phyloP scores from a whole-genome alignment of 2,888 invertebrate species.

The Endotricha flammealis region DNA sequence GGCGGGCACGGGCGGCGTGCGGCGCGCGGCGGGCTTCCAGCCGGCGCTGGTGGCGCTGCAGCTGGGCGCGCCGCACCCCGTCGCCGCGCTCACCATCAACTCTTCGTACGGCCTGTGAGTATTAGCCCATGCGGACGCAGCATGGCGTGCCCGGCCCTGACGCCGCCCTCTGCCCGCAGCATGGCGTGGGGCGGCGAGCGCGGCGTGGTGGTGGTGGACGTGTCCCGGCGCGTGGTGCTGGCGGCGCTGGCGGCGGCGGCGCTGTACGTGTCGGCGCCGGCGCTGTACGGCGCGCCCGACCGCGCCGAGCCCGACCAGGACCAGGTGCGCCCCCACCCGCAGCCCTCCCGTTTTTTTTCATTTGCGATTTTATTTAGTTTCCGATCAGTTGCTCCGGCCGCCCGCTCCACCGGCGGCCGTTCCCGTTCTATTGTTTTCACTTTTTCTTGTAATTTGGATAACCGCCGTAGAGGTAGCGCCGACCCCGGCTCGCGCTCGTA shows the following conservation, averaged over 20 bases:
- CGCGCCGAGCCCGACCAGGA: conserved; percentile 85
- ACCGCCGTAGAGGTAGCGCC: conserved; percentile 46
- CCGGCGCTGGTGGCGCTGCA: conserved; percentile 96
- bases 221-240: conserved; percentile 92
- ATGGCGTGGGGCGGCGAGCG: conserved; percentile 98
- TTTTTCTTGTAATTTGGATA: conserved; percentile 27
- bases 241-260: conserved; percentile 93
- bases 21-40: conserved; percentile 97
- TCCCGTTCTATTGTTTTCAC: conserved; percentile 16
- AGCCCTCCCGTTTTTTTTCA: conserved; percentile 12
- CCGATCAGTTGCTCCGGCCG: conserved; percentile 19
- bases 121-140: not conserved
- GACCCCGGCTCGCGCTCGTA: conserved; percentile 55
- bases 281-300: conserved; percentile 88
- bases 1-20: conserved; percentile 69
- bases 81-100: conserved; percentile 94
- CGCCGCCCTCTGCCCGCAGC: conserved; percentile 67
- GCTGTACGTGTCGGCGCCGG: conserved; percentile 93
- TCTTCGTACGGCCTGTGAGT: conserved; percentile 98
- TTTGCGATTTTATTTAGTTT: conserved; percentile 20
- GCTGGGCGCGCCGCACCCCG: conserved; percentile 89
- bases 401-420: conserved; percentile 9
- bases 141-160: not conserved
- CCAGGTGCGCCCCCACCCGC: conserved; percentile 81
- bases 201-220: conserved; percentile 96